A percentile compares a stretch with the other conserved stretches of the same genome.
Evolutionary conservation across 30 jellyfish, hydroid and myxozoan species (phyloP).

Genomic region (Sanderia malayensis): DNA sequence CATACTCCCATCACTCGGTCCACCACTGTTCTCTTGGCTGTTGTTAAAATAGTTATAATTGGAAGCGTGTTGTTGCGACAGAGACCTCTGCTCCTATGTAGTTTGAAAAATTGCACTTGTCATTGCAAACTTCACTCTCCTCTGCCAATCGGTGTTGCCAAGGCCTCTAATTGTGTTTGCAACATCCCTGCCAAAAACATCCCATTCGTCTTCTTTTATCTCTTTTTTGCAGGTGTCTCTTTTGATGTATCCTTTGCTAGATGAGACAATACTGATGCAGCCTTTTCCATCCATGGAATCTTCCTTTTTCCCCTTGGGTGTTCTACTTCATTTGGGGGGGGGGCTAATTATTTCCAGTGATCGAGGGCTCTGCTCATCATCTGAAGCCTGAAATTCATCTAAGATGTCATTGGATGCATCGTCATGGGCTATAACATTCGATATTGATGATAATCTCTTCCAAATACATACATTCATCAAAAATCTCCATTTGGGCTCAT

Average conservation of each 20-base stretch:
- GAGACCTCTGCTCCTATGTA: constrained; percentile 26
- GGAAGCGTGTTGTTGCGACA: constrained; percentile 28
- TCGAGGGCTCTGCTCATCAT: constrained; percentile 35
- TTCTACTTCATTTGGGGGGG: constrained; percentile 14
- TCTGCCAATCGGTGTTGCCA: constrained; percentile 37
- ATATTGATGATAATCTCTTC: constrained; percentile 37
- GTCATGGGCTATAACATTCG: constrained; percentile 27
- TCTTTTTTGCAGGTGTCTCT: constrained; percentile 34
- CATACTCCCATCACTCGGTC: constrained; percentile 41
- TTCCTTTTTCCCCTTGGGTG: constrained; percentile 32
- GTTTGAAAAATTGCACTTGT: constrained; percentile 33
- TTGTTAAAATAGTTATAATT: constrained; percentile 20
- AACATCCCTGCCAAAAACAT: constrained; percentile 44
- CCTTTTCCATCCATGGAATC: constrained; percentile 39
- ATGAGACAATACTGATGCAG: constrained; percentile 36
- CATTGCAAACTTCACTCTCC: constrained; percentile 32
- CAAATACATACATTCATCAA: constrained; percentile 39
- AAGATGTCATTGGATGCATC: constrained; percentile 29
- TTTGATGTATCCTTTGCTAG: constrained; percentile 21
- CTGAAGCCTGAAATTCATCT: constrained; percentile 26
- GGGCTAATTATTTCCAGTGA: constrained; percentile 26
- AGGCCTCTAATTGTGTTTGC: constrained; percentile 32
- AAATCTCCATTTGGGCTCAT: constrained; percentile 49
- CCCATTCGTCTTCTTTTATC: constrained; percentile 45
- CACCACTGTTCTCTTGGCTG: constrained; percentile 38